These are phyloP conservation scores for Diadumene lineata DNA, from an alignment of 92 coral and sea anemone species.

Conservation along the genomic window DNA sequence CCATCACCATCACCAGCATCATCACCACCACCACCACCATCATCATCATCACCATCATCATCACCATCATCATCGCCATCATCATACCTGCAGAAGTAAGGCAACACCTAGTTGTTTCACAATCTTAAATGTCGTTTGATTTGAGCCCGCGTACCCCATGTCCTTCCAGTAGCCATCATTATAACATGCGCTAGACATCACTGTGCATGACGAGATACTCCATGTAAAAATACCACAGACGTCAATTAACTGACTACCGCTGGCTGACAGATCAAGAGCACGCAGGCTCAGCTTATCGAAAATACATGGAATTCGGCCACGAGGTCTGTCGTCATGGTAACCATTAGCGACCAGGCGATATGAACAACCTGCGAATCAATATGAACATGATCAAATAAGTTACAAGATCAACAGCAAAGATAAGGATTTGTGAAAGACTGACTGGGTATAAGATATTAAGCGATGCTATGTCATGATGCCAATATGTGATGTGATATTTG, in stretches of 20 bases:
- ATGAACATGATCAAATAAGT: background rate
- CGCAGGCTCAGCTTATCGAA: constrained; percentile 20
- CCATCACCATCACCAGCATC: background rate
- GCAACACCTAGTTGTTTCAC: constrained; percentile 10
- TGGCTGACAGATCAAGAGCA: constrained; percentile 21
- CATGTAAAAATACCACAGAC: constrained; percentile 38
- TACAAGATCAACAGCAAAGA: background rate
- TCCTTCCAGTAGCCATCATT: constrained; percentile 29
- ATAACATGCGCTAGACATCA: constrained; percentile 32
- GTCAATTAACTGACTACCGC: constrained; percentile 35
- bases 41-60: background rate
- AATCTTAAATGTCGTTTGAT: constrained; percentile 16
- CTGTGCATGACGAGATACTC: constrained; percentile 16
- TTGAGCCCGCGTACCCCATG: constrained; percentile 38
- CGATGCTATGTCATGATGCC: too few species aligned
- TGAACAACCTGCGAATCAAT: constrained; percentile 35
- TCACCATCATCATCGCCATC: background rate
- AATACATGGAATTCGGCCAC: constrained; percentile 16
- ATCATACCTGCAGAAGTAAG: constrained; percentile 15
- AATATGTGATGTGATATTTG: too few species aligned
- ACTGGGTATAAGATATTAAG: too few species aligned
- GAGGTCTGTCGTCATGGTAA: constrained; percentile 19
- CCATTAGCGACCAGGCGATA: constrained; percentile 32
- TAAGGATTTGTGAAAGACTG: too few species aligned
- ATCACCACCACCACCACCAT: background rate